Conservation (phyloP, 2,113 vertebrate genomes). For the Pampusana beccarii region DNA sequence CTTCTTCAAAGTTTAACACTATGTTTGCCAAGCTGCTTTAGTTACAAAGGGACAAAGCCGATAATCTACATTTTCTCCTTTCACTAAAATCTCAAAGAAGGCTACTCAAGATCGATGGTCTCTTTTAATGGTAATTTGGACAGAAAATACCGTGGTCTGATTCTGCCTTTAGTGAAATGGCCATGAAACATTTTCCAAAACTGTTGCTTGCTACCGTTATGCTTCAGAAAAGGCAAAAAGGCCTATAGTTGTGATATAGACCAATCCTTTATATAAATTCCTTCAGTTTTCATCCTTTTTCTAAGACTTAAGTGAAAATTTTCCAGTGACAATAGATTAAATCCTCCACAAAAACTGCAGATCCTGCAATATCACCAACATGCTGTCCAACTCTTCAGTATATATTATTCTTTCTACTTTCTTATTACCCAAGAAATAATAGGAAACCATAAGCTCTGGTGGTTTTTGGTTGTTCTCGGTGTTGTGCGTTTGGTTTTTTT, state of each 20-base stretch:
- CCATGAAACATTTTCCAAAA: background rate
- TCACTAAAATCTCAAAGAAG: background rate
- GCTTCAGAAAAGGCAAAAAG: background rate
- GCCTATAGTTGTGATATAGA: background rate
- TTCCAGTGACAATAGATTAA: background rate
- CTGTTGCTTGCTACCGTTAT: background rate
- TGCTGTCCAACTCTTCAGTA: background rate
- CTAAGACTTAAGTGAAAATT: background rate
- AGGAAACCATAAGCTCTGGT: background rate
- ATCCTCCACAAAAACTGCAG: background rate
- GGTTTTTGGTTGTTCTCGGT: too few relatives aligned
- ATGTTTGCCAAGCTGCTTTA: background rate
- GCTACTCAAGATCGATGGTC: background rate
- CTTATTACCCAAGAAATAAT: background rate
- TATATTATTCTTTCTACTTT: background rate
- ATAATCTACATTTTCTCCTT: background rate
- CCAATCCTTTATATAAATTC: background rate
- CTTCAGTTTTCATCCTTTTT: background rate
- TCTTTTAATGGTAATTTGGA: background rate
- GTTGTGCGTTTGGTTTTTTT: background rate
- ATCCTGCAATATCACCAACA: background rate
- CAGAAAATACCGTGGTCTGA: background rate
- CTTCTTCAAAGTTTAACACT: background rate
- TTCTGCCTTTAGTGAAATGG: background rate
- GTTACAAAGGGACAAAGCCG: background rate